phyloP scores from a whole-genome alignment of 2,888 invertebrate species.

The Chrysodeixis includens region DNA sequence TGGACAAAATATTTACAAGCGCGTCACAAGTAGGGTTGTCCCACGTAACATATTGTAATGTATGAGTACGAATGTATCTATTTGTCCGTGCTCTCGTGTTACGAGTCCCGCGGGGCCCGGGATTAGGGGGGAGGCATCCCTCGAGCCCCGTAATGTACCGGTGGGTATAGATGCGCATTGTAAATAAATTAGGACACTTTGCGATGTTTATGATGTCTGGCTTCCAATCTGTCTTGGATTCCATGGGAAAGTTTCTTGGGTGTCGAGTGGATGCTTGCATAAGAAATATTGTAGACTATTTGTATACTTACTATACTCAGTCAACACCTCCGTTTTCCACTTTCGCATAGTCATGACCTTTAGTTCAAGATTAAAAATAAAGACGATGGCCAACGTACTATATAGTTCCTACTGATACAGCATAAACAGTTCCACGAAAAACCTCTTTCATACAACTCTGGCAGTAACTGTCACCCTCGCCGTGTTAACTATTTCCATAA shows the following conservation, averaged over 20 bases:
- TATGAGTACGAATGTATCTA: constrained; percentile 79
- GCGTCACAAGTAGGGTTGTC: constrained; percentile 37
- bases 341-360: too few relatives aligned
- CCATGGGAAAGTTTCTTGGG: background rate
- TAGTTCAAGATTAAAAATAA: too few relatives aligned
- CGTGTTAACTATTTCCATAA: background rate
- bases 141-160: constrained; percentile 58
- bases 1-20: constrained; percentile 23
- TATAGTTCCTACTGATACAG: too few relatives aligned
- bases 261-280: too few relatives aligned
- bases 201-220: background rate
- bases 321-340: too few relatives aligned
- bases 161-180: constrained; percentile 45
- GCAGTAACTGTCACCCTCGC: constrained; percentile 1
- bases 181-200: constrained; percentile 46
- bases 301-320: too few relatives aligned
- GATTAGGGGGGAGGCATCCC: constrained; percentile 63
- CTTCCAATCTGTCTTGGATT: background rate
- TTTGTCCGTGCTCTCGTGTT: constrained; percentile 77
- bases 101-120: constrained; percentile 73
- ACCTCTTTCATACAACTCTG: background rate
- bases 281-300: too few relatives aligned
- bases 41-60: constrained; percentile 72
- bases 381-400: too few relatives aligned
- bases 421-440: background rate